phyloP scores from a whole-genome alignment of 2,888 invertebrate species.

The Ochropleura leucogaster region DNA sequence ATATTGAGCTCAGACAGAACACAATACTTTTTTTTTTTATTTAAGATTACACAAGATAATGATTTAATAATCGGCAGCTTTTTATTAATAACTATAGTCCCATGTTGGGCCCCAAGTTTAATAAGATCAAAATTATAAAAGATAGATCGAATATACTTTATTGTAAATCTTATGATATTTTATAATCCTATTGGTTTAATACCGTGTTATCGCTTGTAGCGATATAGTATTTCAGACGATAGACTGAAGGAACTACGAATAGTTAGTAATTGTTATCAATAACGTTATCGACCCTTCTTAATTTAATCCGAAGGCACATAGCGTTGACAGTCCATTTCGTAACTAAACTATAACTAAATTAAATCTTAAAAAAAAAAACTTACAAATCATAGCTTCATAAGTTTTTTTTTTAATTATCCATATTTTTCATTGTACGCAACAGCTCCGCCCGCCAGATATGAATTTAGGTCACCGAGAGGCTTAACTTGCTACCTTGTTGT shows the following conservation, averaged over 20 bases:
- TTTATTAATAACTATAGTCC: neutral
- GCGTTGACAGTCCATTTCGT: neutral
- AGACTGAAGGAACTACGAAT: too few species aligned
- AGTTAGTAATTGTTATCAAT: neutral
- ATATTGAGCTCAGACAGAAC: neutral
- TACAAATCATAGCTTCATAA: neutral
- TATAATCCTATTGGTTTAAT: too few species aligned
- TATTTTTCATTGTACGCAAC: neutral
- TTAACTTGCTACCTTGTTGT: neutral
- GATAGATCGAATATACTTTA: too few species aligned
- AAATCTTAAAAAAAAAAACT: too few species aligned
- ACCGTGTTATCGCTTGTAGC: too few species aligned
- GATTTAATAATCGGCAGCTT: too few species aligned
- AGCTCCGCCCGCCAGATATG: neutral
- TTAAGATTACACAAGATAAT: neutral
- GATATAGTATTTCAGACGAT: too few species aligned
- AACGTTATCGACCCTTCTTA: neutral
- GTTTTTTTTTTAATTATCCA: neutral
- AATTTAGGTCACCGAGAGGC: neutral
- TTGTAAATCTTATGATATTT: too few species aligned
- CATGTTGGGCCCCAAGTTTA: constrained; percentile 23
- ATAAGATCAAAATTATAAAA: neutral
- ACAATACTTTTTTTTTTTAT: neutral
- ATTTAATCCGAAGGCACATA: neutral
- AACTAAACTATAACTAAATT: neutral